Conservation (phyloP, 2,113 vertebrate genomes). For the Amphiprion ocellaris region DNA sequence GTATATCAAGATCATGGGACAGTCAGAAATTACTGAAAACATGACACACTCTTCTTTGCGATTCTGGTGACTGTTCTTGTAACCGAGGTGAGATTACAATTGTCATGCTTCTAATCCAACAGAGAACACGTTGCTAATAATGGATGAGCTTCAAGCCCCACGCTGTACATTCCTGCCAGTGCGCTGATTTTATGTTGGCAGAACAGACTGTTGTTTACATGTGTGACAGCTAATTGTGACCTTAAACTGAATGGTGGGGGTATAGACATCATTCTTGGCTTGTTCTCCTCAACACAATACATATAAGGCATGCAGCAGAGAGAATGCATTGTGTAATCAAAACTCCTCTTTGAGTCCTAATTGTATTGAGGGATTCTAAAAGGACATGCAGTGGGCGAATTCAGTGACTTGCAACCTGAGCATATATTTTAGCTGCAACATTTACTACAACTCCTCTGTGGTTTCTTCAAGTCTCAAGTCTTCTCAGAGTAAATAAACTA, state of each 20-base stretch:
- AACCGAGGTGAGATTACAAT: background rate
- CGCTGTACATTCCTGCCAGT: background rate
- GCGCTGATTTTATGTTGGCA: background rate
- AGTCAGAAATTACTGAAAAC: background rate
- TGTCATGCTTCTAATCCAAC: background rate
- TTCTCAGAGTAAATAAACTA: constrained; percentile 31
- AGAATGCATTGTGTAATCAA: background rate
- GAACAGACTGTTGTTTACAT: background rate
- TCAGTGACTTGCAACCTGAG: constrained; percentile 1
- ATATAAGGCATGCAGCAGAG: background rate
- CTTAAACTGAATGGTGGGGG: background rate
- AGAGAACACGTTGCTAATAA: background rate
- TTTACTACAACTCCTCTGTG: background rate
- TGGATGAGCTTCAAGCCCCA: background rate
- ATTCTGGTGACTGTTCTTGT: background rate
- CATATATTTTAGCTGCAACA: background rate
- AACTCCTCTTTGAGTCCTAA: constrained; percentile 10
- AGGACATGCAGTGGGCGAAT: background rate
- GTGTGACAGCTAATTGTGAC: background rate
- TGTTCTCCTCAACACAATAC: background rate
- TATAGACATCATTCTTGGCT: background rate
- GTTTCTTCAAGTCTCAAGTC: constrained; percentile 2
- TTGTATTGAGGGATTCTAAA: background rate
- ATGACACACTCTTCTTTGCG: background rate
- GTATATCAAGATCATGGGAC: background rate